Conservation (phyloP, 1,140 invertebrate genomes). For the Meloidogyne hapla region DNA sequence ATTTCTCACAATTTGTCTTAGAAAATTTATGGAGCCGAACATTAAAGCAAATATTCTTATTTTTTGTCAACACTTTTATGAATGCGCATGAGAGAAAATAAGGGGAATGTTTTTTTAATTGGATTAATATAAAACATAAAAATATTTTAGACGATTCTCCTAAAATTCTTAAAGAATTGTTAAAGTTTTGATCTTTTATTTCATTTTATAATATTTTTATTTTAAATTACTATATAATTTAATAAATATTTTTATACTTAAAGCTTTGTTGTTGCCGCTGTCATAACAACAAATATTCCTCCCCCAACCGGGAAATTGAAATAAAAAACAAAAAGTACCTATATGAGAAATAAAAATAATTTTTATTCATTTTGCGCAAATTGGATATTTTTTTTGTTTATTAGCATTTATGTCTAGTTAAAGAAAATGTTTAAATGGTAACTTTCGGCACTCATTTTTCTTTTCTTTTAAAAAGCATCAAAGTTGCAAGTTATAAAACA, state of each 20-base stretch:
- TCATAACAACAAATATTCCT: not conserved
- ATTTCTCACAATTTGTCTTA: not conserved
- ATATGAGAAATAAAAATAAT: not conserved
- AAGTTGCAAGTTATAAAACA: too few relatives aligned
- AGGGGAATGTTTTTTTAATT: too few relatives aligned
- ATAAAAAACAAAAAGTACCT: not conserved
- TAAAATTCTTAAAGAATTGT: too few relatives aligned
- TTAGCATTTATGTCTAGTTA: too few relatives aligned
- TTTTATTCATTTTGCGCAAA: constrained; percentile 1
- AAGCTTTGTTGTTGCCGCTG: constrained; percentile 5
- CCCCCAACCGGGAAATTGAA: not conserved
- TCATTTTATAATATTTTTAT: not conserved
- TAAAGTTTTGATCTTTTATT: too few relatives aligned
- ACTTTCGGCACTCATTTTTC: too few relatives aligned
- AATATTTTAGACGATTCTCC: too few relatives aligned
- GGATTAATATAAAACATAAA: too few relatives aligned
- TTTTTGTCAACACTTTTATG: not conserved
- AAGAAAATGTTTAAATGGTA: too few relatives aligned
- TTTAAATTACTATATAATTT: not conserved
- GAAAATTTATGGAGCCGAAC: not conserved
- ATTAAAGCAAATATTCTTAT: not conserved
- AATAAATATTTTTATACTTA: not conserved
- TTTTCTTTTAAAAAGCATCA: too few relatives aligned
- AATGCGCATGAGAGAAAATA: not conserved
- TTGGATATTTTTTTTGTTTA: not conserved